Evolutionary conservation across 2,888 invertebrate species (phyloP).

Genomic region (Eustalomyia histrio): DNA sequence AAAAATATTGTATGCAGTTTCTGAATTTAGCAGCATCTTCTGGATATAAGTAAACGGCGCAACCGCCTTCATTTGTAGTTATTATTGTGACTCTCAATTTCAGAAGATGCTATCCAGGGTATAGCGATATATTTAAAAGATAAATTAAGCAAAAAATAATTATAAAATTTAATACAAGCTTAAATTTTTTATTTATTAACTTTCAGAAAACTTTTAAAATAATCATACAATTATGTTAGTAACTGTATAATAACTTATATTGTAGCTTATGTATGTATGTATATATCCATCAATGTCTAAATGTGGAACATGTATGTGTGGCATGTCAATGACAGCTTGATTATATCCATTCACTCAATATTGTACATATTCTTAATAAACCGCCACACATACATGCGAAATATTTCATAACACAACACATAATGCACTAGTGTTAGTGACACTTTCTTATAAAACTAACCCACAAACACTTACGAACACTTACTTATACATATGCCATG

Average conservation of each 20-base stretch:
- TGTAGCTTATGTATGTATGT: background rate
- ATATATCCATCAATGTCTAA: constrained; percentile 52
- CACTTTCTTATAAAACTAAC: constrained; percentile 47
- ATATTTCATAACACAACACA: background rate
- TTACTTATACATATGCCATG: background rate
- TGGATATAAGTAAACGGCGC: too few species aligned
- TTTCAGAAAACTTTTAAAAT: too few species aligned
- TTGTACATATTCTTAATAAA: constrained; percentile 40
- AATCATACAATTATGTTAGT: background rate
- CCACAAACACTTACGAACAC: background rate
- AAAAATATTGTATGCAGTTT: too few species aligned
- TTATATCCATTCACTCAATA: constrained; percentile 55
- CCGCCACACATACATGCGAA: constrained; percentile 5
- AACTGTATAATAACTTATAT: background rate
- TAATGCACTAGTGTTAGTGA: constrained; percentile 34
- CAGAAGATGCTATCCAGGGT: too few species aligned
- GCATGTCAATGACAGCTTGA: constrained; percentile 60
- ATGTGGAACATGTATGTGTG: constrained; percentile 29
- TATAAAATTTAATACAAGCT: too few species aligned
- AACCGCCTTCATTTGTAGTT: too few species aligned
- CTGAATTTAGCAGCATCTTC: too few species aligned
- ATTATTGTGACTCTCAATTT: too few species aligned
- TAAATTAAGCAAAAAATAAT: too few species aligned
- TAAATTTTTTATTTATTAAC: too few species aligned
- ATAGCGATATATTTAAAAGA: too few species aligned